phyloP scores from a whole-genome alignment of 2,888 invertebrate species.

The Cataglyphis rosenhaueri region DNA sequence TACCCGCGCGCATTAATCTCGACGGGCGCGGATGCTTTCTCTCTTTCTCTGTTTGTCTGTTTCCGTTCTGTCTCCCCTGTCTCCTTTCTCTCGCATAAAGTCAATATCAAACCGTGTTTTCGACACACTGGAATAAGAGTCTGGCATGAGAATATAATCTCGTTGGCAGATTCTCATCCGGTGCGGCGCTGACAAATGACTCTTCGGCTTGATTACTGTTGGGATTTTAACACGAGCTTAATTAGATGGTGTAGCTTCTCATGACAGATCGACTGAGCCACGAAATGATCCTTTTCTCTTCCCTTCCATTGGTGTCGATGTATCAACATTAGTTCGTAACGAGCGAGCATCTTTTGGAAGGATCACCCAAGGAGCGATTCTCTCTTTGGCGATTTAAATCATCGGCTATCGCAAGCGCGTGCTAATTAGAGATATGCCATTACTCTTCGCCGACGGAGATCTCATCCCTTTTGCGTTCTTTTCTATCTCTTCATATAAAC shows the following conservation, averaged over 20 bases:
- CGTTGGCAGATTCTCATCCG: slow-evolving; percentile 73
- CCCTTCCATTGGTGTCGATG: slow-evolving; percentile 55
- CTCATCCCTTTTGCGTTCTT: slow-evolving; percentile 37
- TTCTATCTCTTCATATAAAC: not conserved
- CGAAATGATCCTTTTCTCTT: slow-evolving; percentile 60
- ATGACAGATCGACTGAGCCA: slow-evolving; percentile 76
- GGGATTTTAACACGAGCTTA: slow-evolving; percentile 77
- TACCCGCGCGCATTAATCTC: slow-evolving; percentile 48
- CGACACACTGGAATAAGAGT: slow-evolving; percentile 57
- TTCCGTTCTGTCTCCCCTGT: not conserved
- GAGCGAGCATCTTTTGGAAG: slow-evolving; percentile 46
- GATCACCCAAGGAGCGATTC: slow-evolving; percentile 63
- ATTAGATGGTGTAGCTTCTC: slow-evolving; percentile 73
- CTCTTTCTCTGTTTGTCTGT: not conserved
- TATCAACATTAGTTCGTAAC: slow-evolving; percentile 61
- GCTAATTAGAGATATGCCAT: slow-evolving; percentile 60
- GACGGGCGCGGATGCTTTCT: slow-evolving; percentile 7
- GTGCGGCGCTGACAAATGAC: slow-evolving; percentile 75
- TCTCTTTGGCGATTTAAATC: slow-evolving; percentile 65
- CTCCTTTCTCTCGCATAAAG: slow-evolving; percentile 45
- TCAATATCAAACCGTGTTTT: slow-evolving; percentile 63
- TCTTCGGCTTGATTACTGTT: slow-evolving; percentile 76
- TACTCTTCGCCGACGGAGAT: slow-evolving; percentile 54
- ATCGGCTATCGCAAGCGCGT: slow-evolving; percentile 54
- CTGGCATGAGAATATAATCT: slow-evolving; percentile 69